These are phyloP conservation scores for Drosophila monieri DNA, from an alignment of 2,888 invertebrate genomes.

Conservation along the genomic window DNA sequence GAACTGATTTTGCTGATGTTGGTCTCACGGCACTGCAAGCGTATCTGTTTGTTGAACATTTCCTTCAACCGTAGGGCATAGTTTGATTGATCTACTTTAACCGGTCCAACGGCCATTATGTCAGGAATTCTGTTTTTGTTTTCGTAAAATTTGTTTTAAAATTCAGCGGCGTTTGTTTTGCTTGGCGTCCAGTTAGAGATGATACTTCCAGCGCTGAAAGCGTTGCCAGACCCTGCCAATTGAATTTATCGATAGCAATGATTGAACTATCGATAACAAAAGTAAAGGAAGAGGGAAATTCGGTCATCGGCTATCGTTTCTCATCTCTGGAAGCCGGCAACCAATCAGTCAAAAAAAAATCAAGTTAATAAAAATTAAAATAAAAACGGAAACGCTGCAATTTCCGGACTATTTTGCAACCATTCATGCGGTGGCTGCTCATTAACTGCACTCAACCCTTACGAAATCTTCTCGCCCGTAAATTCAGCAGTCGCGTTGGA, in stretches of 20 bases:
- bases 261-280: background rate
- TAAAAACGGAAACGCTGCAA: background rate
- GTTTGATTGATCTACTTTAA: background rate
- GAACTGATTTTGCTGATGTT: constrained; percentile 34
- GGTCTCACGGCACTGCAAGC: constrained; percentile 16
- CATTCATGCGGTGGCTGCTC: constrained; percentile 61
- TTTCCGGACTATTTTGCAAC: background rate
- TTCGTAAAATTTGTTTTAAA: constrained; percentile 18
- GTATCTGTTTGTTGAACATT: constrained; percentile 35
- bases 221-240: background rate
- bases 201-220: background rate
- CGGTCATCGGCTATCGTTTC: no score
- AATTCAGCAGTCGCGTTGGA: constrained; percentile 28
- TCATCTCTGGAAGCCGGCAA: constrained; percentile 33
- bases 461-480: constrained; percentile 40
- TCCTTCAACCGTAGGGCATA: constrained; percentile 37
- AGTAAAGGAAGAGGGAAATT: no score
- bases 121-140: background rate
- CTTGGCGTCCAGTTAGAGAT: constrained; percentile 7
- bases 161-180: constrained; percentile 31
- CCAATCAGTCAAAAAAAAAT: constrained; percentile 14
- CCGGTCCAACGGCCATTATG: background rate
- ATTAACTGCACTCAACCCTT: constrained; percentile 37
- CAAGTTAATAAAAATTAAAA: constrained; percentile 21
- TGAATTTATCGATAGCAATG: background rate